Evolutionary conservation across 2,113 vertebrate genomes (phyloP).

Genomic region (Grammomys dolichurus): DNA sequence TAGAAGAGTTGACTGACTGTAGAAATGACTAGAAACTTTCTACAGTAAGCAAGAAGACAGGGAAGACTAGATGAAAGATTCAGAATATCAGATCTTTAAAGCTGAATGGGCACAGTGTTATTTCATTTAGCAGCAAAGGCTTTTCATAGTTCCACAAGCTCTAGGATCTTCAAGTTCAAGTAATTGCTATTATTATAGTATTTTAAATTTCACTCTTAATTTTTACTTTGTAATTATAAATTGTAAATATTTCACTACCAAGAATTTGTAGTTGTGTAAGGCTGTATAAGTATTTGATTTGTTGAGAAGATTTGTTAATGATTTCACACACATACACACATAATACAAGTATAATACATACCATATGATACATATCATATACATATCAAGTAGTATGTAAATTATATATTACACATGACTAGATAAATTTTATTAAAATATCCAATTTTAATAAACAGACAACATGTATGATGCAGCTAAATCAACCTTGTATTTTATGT

Average conservation of each 20-base stretch:
- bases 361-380: background rate
- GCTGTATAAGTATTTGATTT: background rate
- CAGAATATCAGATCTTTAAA: background rate
- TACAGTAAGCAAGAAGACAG: background rate
- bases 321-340: background rate
- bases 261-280: slow-evolving; percentile 13
- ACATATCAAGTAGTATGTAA: background rate
- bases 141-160: background rate
- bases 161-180: slow-evolving; percentile 21
- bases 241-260: background rate
- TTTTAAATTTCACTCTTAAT: slow-evolving; percentile 1
- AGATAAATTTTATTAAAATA: background rate
- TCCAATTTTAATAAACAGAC: background rate
- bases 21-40: slow-evolving; percentile 36
- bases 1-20: background rate
- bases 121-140: background rate
- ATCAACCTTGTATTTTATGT: background rate
- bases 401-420: background rate
- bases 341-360: background rate
- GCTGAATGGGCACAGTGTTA: background rate
- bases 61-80: background rate
- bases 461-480: background rate
- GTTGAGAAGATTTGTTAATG: background rate
- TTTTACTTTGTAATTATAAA: slow-evolving; percentile 23
- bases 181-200: slow-evolving; percentile 50